Evolutionary conservation across 2,888 invertebrate genomes (phyloP).

Genomic region (Heteromurus nitidus): DNA sequence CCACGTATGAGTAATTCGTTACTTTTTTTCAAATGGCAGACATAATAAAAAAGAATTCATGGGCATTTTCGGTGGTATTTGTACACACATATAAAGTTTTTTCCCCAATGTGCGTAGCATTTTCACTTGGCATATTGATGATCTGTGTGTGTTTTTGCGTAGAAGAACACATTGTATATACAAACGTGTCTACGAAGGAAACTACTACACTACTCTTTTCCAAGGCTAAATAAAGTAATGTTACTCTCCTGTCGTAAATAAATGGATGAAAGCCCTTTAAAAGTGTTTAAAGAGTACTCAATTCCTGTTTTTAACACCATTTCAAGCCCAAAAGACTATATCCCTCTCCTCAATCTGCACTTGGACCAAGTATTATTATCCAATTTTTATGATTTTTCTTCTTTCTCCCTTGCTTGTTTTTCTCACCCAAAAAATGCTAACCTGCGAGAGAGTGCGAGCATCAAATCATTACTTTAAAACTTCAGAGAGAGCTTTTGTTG

Average conservation of each 20-base stretch:
- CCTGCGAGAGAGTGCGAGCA: too few species aligned
- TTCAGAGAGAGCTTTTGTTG: too few species aligned
- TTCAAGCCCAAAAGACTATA: constrained; percentile 44
- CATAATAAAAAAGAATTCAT: too few species aligned
- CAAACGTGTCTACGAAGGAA: neutral
- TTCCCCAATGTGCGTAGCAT: neutral
- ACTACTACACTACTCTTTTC: neutral
- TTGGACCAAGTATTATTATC: constrained; percentile 7
- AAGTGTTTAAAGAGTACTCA: constrained; percentile 46
- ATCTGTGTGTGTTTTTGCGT: too few species aligned
- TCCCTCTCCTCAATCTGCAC: constrained; percentile 28
- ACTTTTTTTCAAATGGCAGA: too few species aligned
- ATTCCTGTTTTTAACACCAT: constrained; percentile 37
- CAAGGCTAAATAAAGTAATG: neutral
- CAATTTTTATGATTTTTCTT: constrained; percentile 39
- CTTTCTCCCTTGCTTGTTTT: constrained; percentile 23
- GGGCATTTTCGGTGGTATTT: too few species aligned
- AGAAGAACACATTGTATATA: too few species aligned
- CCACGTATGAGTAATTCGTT: too few species aligned
- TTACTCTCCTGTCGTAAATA: constrained; percentile 40
- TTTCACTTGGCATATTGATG: neutral
- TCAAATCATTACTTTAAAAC: neutral
- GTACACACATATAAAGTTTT: too few species aligned
- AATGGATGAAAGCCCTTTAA: constrained; percentile 49
- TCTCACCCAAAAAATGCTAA: constrained; percentile 39